Evolutionary conservation across 1,140 invertebrate genomes (phyloP).

Genomic region (Euborellia annulipes): DNA sequence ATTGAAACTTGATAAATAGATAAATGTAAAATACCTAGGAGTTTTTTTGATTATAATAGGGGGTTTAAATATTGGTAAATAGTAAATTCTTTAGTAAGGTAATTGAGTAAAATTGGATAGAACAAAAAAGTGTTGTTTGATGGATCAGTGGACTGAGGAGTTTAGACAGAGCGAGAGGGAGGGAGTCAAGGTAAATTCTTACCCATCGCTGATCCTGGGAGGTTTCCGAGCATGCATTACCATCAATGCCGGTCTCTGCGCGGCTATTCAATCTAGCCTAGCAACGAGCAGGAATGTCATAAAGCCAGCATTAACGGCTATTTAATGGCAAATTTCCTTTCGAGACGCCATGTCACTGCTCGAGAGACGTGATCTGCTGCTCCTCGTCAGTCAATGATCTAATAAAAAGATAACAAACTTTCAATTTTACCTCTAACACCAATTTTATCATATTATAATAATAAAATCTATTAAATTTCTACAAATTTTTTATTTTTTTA

Average conservation of each 20-base stretch:
- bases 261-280: conserved; percentile 33
- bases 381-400: conserved; percentile 4
- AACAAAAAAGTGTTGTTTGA: conserved; percentile 17
- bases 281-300: conserved; percentile 34
- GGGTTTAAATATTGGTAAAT: conserved; percentile 2
- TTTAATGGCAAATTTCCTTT: conserved; percentile 33
- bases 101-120: conserved; percentile 7
- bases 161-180: conserved; percentile 7
- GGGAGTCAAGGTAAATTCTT: conserved; percentile 31
- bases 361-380: conserved; percentile 29
- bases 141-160: conserved; percentile 22
- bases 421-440: no score
- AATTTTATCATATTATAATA: no score
- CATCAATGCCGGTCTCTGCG: conserved; percentile 80
- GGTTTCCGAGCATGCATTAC: conserved; percentile 99
- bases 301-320: conserved; percentile 38
- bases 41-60: no score
- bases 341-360: conserved; percentile 42
- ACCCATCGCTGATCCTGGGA: conserved; percentile 96
- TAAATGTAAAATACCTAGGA: no score
- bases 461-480: no score
- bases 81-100: neutral
- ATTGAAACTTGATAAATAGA: no score
- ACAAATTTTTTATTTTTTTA: no score
- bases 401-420: no score